A percentile compares a stretch with the other conserved stretches of the same genome.
phyloP scores from a whole-genome alignment of 2,113 vertebrate species.

The Cavia porcellus region DNA sequence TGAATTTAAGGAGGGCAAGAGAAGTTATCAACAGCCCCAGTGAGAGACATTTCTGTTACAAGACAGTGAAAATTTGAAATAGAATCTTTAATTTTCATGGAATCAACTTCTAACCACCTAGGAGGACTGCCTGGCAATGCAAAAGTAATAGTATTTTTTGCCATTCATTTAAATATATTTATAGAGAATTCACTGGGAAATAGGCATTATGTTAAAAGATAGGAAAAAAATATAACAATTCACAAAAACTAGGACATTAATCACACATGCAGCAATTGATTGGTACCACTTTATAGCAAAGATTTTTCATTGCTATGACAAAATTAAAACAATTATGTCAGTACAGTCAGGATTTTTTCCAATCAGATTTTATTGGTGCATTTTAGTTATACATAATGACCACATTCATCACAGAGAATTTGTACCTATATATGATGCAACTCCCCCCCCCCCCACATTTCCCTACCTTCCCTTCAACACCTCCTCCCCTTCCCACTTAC shows the following conservation, averaged over 20 bases:
- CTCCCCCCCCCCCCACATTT: too few relatives aligned
- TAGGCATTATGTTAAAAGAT: neutral
- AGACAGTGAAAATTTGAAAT: conserved; percentile 6
- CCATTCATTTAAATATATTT: conserved; percentile 1
- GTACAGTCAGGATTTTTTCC: neutral
- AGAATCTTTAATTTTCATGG: neutral
- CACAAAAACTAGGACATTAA: neutral
- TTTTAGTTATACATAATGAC: too few relatives aligned
- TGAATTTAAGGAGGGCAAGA: conserved; percentile 17
- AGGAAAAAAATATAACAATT: neutral
- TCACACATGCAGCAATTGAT: neutral
- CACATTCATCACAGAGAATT: too few relatives aligned
- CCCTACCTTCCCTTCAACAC: too few relatives aligned
- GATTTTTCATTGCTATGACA: conserved; percentile 1
- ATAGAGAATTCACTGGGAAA: neutral
- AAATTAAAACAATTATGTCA: conserved; percentile 52
- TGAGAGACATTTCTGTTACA: conserved; percentile 39
- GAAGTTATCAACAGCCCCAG: neutral
- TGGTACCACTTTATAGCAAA: neutral
- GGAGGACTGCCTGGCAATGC: conserved; percentile 1
- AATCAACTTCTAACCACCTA: neutral
- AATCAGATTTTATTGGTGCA: too few relatives aligned
- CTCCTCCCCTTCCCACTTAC: too few relatives aligned
- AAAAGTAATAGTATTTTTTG: conserved; percentile 38
- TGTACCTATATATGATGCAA: too few relatives aligned